Base-by-base conservation (phyloP, 2,888 invertebrate species). In the Drosophila cognata region DNA sequence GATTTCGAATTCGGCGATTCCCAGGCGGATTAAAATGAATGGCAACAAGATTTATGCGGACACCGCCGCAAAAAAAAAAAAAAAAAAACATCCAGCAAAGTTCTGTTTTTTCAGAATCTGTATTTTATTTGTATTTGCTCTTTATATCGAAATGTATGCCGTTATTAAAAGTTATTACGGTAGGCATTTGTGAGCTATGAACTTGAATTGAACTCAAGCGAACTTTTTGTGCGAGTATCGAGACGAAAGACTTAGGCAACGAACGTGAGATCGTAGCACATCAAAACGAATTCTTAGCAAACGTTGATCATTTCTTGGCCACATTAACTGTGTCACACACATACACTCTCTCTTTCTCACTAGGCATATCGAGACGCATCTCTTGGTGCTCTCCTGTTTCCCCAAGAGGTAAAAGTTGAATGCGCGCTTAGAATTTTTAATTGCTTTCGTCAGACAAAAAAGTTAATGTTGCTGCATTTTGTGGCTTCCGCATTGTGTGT, bases 351-450 rank as follows among this genome's bases (percentile, higher is more conserved):
- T 48, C 57, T 51, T 51, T 68, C 67, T 55, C 68, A 58, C 29
- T 35, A 35, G 35, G 51, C 70, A 46, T 67, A 46, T 33, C 52
- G 16, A 43, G 31, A 11, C 31, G 41, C 36, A 55, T 62, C 70
- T 67, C 29, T 60, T 35, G 31, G 28, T 33, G 36, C 33, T 13
- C 46, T 41, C 55, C 43, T 38, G 41, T 48, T 71, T 55, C 64
- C 41, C 71, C 53, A 33, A 57, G 71, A 59, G 71, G 81, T 88
- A 88, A 84, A 84, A 84, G 78, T 72, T 78, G 68, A 59, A 57
- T 74, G 81, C 84, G 86, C 86, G 84, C 62, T 72, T 88, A 90
- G 91, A 88, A 88, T 88, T 83, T 89, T 89, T 89, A 88, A 90
- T 88, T 90, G 81, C 84, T 79, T 76, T 77, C 76, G 81, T 84